Conservation (phyloP, 2,888 invertebrate genomes). For the Polyommatus iphigenia region DNA sequence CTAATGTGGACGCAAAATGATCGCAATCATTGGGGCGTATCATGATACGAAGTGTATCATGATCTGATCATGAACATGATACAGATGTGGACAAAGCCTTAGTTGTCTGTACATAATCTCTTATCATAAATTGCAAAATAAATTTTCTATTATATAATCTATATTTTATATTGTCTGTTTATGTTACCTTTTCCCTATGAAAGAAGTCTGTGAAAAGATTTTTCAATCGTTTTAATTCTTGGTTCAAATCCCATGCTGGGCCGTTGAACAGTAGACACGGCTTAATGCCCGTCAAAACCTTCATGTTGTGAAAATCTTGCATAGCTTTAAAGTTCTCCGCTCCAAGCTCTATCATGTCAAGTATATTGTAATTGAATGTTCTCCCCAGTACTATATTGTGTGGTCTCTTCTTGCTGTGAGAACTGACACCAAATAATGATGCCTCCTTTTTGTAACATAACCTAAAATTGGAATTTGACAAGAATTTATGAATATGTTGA, state of each 20-base stretch:
- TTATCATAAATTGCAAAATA: neutral
- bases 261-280: conserved; percentile 96
- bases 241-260: conserved; percentile 90
- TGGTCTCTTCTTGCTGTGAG: conserved; percentile 96
- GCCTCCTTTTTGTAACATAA: conserved; percentile 91
- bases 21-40: no score
- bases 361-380: conserved; percentile 91
- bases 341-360: conserved; percentile 98
- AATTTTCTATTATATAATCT: neutral
- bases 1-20: no score
- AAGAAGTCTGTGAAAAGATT: conserved; percentile 96
- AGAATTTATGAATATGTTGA: neutral
- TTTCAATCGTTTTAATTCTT: conserved; percentile 90
- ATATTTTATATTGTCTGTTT: neutral
- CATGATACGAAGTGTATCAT: no score
- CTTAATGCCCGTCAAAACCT: conserved; percentile 90
- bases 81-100: no score
- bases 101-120: no score
- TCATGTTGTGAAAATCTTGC: conserved; percentile 88
- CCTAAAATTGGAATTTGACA: conserved; percentile 52
- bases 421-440: conserved; percentile 93
- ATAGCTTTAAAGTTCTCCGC: conserved; percentile 90
- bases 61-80: no score
- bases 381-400: conserved; percentile 94
- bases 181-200: conserved; percentile 84